Base-by-base conservation (phyloP, 2,113 vertebrate genomes). In the Anoplopoma fimbria region DNA sequence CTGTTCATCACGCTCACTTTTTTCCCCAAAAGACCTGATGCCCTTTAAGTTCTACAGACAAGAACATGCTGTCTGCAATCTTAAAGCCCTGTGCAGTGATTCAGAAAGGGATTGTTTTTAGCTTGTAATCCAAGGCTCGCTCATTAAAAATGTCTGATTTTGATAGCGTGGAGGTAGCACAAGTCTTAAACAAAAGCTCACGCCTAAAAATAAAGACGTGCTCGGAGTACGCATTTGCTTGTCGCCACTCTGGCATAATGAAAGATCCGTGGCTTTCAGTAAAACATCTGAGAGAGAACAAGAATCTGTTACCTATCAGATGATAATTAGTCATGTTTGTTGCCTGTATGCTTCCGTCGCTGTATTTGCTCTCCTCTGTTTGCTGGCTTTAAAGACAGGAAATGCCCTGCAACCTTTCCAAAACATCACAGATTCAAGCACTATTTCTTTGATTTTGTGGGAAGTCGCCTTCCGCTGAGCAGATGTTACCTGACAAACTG, bases 121-220 rank as follows among this genome's bases (percentile, higher is more conserved):
- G 57, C 53, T 85, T 40, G 6, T 81, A 75, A 89, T 75, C 45
- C 82, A 87, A 70, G 61, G 69, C 69, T 74, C 49, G 57, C 31
- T 87, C 67, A 73, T 86, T 77, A 87, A 33, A 79, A 82, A 45
- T 49, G 45, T 62, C 72, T 58, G 64, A 79, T 64, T 74, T 75
- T 84, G 86, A 87, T 63, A 34, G 27, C 60, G 85, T 83, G 83
- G 75, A 85, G 86, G 81, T 83, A 80, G 84, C 75, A 53, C 38
- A 69, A 65, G 60, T 75, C 71, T 69, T n/a, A 81, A 83, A 87
- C 81, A 84, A 87, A 65, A 84, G 78, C 75, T 75, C 19, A 33
- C 42, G 27, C 63, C 75, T 86, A 87, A 89, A 87, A 91, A 86
- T 88, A 86, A 79, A 72, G 21, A 78, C 68, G 29, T 63, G 55